Conservation (phyloP, 2,888 invertebrate species). For the Rhagophthalmus giganteus region DNA sequence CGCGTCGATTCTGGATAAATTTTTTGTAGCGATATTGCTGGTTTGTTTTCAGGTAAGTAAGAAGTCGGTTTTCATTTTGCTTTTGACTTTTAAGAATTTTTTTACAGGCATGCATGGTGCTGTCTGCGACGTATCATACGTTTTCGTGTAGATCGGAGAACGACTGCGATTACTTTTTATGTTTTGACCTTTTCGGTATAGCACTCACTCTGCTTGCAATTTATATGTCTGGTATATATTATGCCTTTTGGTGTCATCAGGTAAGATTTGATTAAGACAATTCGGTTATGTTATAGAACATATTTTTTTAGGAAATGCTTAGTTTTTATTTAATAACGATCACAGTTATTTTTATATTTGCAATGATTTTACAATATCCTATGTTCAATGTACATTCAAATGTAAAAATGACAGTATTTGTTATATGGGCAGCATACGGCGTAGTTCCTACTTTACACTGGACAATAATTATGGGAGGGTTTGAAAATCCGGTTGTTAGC, state of each 20-base stretch:
- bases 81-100: background rate
- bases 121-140: slow-evolving; percentile 91
- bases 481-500: slow-evolving; percentile 80
- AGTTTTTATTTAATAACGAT: slow-evolving; percentile 83
- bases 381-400: slow-evolving; percentile 69
- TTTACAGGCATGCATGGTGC: slow-evolving; percentile 86
- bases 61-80: background rate
- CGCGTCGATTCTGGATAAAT: slow-evolving; percentile 79
- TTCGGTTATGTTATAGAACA: too few species aligned
- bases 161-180: slow-evolving; percentile 83
- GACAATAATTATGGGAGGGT: slow-evolving; percentile 86
- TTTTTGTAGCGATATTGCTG: slow-evolving; percentile 80
- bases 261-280: slow-evolving; percentile 70
- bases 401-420: slow-evolving; percentile 78
- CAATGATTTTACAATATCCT: slow-evolving; percentile 80
- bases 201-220: slow-evolving; percentile 90
- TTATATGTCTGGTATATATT: slow-evolving; percentile 94
- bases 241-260: slow-evolving; percentile 94
- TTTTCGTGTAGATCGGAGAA: slow-evolving; percentile 90
- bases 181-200: slow-evolving; percentile 91
- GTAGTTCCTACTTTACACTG: slow-evolving; percentile 90
- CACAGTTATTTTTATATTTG: slow-evolving; percentile 75
- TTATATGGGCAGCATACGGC: slow-evolving; percentile 87
- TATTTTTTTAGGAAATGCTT: slow-evolving; percentile 72
- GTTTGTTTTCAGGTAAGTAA: slow-evolving; percentile 81